Conservation (phyloP, 2,888 invertebrate genomes). For the Dynastes hyllus region DNA sequence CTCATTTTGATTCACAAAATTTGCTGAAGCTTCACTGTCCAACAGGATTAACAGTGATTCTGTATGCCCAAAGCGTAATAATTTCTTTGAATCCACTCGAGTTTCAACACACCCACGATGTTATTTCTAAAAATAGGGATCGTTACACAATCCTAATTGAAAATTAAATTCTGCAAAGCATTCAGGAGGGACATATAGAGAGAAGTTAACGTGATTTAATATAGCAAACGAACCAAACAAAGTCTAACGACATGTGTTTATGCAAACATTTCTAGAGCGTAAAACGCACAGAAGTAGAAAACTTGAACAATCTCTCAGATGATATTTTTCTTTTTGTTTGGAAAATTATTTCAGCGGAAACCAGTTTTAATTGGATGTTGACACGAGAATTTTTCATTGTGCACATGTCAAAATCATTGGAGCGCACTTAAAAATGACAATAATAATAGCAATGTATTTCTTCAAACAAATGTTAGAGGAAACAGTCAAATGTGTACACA, state of each 20-base stretch:
- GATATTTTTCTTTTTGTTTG: no score
- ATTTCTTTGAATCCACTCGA: background rate
- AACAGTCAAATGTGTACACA: no score
- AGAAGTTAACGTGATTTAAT: conserved; percentile 5
- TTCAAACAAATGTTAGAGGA: no score
- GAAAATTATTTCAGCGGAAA: background rate
- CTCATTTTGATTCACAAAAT: no score
- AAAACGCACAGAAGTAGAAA: background rate
- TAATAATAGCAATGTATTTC: no score
- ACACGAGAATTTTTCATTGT: background rate
- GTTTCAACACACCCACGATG: background rate
- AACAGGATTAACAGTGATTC: no score
- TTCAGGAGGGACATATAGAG: background rate
- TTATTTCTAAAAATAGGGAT: background rate
- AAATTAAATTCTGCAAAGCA: background rate
- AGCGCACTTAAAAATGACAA: background rate
- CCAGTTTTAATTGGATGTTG: background rate
- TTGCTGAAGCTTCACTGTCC: no score
- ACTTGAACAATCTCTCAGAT: background rate
- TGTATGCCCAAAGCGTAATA: background rate
- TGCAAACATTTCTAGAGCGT: background rate
- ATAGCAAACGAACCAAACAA: background rate
- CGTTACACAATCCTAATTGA: background rate
- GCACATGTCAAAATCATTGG: background rate
- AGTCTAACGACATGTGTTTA: background rate